Conservation (phyloP, 2,888 invertebrate genomes). For the Lathronympha strigana region DNA sequence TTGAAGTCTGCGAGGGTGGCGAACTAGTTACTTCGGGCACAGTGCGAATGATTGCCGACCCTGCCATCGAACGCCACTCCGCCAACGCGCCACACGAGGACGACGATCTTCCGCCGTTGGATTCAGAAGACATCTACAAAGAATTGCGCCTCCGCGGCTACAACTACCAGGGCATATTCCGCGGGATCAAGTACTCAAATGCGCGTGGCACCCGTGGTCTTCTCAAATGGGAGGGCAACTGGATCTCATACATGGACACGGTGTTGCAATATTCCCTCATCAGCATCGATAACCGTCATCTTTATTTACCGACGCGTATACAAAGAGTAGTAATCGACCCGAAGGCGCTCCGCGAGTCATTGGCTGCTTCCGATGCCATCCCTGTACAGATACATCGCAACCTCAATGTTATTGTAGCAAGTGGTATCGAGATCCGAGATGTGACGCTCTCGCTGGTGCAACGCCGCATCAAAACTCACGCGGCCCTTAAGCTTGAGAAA, state of each 20-base stretch:
- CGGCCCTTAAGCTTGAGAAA: constrained; percentile 91
- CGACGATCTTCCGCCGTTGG: constrained; percentile 80
- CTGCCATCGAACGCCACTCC: constrained; percentile 85
- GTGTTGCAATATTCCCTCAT: constrained; percentile 97
- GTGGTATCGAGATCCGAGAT: constrained; percentile 94
- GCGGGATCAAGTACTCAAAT: constrained; percentile 90
- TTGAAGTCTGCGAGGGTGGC: constrained; percentile 95
- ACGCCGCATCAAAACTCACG: constrained; percentile 90
- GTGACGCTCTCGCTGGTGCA: constrained; percentile 96
- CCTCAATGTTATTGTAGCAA: constrained; percentile 89
- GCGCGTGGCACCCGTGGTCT: constrained; percentile 88
- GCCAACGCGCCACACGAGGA: constrained; percentile 60
- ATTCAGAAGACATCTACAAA: constrained; percentile 91
- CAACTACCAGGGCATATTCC: constrained; percentile 92
- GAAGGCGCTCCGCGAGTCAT: constrained; percentile 82
- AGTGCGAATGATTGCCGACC: constrained; percentile 86
- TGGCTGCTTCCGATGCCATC: constrained; percentile 61
- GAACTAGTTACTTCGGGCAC: constrained; percentile 92
- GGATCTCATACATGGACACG: constrained; percentile 98
- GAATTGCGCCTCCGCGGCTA: constrained; percentile 94
- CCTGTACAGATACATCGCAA: constrained; percentile 88
- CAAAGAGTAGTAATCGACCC: constrained; percentile 93
- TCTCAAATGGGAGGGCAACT: constrained; percentile 94
- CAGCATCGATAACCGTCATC: constrained; percentile 88
- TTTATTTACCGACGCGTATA: constrained; percentile 95